Evolutionary conservation across 1,140 invertebrate genomes (phyloP), one percentile per base, ranked within the genome.

Genomic region (Pogonognathellus flavescens): DNA sequence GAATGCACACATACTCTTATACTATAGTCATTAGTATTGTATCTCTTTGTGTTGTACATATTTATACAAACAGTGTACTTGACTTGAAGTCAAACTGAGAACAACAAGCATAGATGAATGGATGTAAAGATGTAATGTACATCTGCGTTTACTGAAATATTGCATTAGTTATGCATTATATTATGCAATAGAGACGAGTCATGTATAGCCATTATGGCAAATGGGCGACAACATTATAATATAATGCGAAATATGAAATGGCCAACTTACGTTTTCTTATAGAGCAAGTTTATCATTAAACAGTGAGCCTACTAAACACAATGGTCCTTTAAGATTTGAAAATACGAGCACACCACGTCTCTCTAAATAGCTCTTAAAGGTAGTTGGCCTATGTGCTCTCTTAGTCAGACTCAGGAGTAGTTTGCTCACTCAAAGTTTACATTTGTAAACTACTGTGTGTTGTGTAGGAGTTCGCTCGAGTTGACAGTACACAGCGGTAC

Each of bases 381-480:
- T 55, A 14, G 11, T 11, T 55, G 53, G 53, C 11, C 11, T 14
- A 55, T 55, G 53, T 14, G 62, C 22, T 66, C 22, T 13, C 3
- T 5, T 55, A 10, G 62, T 22, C 11, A 13, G 25, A 13, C 5
- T 22, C 14, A 22, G 10, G 9, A 31, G 13, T 76, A 31, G 25
- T 49, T 70, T 70, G 31, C n/a, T 50, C 70, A 76, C 10, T 76
- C n/a, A 76, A 76, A 76, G 70, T 76, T 76, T n/a, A 50, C 70
- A 50, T 49, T 18, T 41, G 70, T 18, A 41, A 41, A 22, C 10
- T 76, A 57, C 2, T 57, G 31, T 41, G 31, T 41, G 31, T 41
- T 41, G 31, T 41, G 31, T 41, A 41, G 31, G 31, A 41, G 70
- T 76, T 49, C n/a, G n/a, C n/a, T n/a, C n/a, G 7, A 31, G 31